Percentiles rank a stretch among this genome's conserved stretches.
These are phyloP conservation scores for Clepsis dumicolana DNA, from an alignment of 2,888 invertebrate genomes.

Conservation along the genomic window DNA sequence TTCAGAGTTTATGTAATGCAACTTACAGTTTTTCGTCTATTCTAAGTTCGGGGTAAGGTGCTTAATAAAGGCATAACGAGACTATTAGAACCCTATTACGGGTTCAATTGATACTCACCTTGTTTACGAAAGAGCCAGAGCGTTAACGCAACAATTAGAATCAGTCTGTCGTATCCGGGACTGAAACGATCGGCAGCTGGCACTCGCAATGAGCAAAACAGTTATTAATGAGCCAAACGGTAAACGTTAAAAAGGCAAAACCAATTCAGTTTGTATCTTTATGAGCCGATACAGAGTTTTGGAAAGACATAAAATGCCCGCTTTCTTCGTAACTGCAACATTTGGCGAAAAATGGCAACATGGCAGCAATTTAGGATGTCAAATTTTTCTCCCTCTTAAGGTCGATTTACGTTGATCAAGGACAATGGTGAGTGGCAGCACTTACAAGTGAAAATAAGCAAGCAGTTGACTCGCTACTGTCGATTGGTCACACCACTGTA, in stretches of 20 bases:
- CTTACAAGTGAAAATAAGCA: background rate
- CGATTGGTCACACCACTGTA: no score
- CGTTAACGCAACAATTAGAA: background rate
- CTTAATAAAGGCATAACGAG: no score
- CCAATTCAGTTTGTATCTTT: background rate
- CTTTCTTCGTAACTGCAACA: no score
- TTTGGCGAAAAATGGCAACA: no score
- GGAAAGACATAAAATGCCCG: background rate
- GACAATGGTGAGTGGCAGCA: background rate
- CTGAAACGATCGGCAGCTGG: background rate
- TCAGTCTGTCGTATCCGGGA: background rate
- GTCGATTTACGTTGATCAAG: background rate
- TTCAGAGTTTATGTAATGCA: no score
- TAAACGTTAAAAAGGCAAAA: slow-evolving; percentile 3
- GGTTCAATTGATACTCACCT: background rate
- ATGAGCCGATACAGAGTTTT: background rate
- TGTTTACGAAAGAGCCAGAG: background rate
- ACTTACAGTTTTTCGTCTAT: no score
- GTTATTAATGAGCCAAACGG: slow-evolving; percentile 5
- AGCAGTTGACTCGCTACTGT: no score
- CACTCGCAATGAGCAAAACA: background rate
- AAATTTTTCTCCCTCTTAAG: no score
- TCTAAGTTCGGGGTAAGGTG: no score
- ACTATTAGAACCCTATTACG: background rate
- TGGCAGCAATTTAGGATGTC: no score